These are phyloP conservation scores for Ommatoiulus sabulosus DNA, from an alignment of 2,888 invertebrate species.

Conservation along the genomic window DNA sequence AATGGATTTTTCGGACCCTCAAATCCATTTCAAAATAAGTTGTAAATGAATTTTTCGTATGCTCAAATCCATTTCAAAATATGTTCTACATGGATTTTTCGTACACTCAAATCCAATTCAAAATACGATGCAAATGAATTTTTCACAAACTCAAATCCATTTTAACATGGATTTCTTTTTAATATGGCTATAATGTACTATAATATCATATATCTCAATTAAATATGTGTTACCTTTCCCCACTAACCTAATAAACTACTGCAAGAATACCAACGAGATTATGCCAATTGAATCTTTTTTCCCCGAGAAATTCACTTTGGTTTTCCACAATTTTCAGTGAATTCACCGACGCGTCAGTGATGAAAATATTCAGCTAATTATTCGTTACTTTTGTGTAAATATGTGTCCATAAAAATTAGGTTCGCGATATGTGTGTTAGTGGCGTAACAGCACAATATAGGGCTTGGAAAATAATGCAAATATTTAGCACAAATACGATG, in stretches of 20 bases:
- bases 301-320: no score
- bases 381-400: neutral
- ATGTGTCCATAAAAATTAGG: neutral
- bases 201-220: neutral
- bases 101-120: no score
- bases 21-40: no score
- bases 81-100: no score
- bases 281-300: neutral
- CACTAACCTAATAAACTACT: neutral
- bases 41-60: no score
- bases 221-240: neutral
- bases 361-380: neutral
- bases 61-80: no score
- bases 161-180: no score
- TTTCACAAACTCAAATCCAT: no score
- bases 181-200: no score
- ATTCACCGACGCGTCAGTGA: neutral
- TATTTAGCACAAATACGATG: constrained; percentile 2
- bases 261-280: neutral
- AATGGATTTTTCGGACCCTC: no score
- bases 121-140: no score
- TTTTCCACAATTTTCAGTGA: neutral
- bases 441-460: neutral
- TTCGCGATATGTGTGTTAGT: constrained; percentile 24
- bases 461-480: constrained; percentile 16